Base-by-base conservation (phyloP, 1,140 invertebrate species). In the Pseudomyrmex flavicornis region DNA sequence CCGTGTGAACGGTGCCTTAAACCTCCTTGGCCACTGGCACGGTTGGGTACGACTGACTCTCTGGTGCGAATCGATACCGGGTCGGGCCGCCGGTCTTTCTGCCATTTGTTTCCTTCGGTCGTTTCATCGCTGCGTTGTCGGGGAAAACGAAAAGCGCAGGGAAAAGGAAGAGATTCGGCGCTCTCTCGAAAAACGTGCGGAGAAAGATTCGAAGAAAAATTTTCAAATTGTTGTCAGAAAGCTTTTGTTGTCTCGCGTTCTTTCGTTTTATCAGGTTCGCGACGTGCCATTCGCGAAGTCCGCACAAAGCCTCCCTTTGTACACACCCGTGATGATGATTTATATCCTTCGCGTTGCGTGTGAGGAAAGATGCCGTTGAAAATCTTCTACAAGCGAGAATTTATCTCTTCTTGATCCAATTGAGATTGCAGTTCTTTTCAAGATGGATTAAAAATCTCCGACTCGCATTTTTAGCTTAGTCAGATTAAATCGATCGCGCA, bases 21-120 rank as follows among this genome's bases (percentile, higher is more conserved):
- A 61, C 48, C 52, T 74, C 26, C 54, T 52, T 74, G 35, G 87
- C 73, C 82, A 69, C 79, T 84, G 88, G 90, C 83, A 90, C 85
- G 48, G 82, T 84, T 76, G 79, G 88, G 86, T 86, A 90, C 90
- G 87, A 74, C 82, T 65, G 79, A 87, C 74, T 84, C 74, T 84
- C 35, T 35, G 35, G 85, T 70, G 58, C 77, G 75, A 91, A 91
- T 91, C 90, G 88, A 91, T 91, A 91, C 73, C 63, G 52, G 84
- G 50, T 65, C 76, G 63, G 73, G 44, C 68, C 68, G 26, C 68
- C 68, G 26, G 59, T 46, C 82, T 76, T 76, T 83, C 73, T 66
- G 58, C 63, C 46, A 58, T 82, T 84, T 84, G 65, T 82, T 84
- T 70, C 76, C 59, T 85, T 69, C 84, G 63, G 62, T 63, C 46